These are phyloP conservation scores for Montipora cactus DNA, from an alignment of 64 coral and sea anemone species.

Conservation along the genomic window DNA sequence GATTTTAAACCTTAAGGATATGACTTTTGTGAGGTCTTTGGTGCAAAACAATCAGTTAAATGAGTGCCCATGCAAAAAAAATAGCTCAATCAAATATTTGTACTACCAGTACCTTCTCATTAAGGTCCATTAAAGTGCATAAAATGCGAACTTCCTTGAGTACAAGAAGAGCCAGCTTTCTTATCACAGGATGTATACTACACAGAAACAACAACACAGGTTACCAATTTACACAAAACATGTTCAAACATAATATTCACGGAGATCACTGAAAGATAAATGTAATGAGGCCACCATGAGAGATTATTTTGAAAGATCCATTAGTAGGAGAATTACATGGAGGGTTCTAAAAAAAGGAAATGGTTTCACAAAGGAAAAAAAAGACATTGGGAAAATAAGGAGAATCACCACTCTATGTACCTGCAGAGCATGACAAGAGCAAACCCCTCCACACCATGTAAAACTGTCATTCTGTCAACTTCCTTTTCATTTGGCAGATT, in stretches of 20 bases:
- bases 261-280: neutral
- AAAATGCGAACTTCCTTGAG: conserved; percentile 83
- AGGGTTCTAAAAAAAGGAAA: neutral
- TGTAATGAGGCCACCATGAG: too few relatives aligned
- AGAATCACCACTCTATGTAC: neutral
- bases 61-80: neutral
- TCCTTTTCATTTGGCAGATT: conserved; percentile 77
- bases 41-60: neutral
- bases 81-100: too few relatives aligned
- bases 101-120: conserved; percentile 61
- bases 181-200: conserved; percentile 78
- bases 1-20: too few relatives aligned
- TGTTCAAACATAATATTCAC: neutral
- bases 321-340: too few relatives aligned
- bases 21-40: too few relatives aligned
- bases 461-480: conserved; percentile 81
- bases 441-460: conserved; percentile 91
- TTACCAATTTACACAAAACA: neutral
- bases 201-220: neutral
- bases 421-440: conserved; percentile 97
- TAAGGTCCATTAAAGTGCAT: conserved; percentile 61
- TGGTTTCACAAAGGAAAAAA: neutral
- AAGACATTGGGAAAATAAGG: neutral
- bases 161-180: conserved; percentile 90
- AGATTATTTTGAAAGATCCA: too few relatives aligned